Evolutionary conservation across 2,888 invertebrate species (phyloP).

Genomic region (Linnaemya vulpina): DNA sequence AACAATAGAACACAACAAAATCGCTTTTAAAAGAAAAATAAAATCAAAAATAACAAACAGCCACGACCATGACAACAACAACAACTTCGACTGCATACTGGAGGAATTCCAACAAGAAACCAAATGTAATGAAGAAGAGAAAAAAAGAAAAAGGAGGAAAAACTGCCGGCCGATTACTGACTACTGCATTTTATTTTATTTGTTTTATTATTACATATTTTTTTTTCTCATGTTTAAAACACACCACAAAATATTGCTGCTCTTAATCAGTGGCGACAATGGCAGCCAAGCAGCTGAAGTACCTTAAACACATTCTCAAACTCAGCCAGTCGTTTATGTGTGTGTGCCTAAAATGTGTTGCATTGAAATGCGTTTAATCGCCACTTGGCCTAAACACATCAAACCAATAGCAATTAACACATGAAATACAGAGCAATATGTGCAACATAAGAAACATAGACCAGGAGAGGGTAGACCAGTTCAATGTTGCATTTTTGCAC

Average conservation of each 20-base stretch:
- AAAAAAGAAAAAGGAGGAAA: conserved; percentile 2
- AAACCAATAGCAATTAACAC: conserved; percentile 36
- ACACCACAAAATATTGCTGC: conserved; percentile 34
- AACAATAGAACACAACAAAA: conserved; percentile 23
- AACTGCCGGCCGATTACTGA: conserved; percentile 51
- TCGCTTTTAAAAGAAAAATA: conserved; percentile 43
- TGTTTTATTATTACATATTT: too few species aligned
- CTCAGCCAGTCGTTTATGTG: neutral
- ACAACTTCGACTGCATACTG: conserved; percentile 54
- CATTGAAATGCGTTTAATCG: conserved; percentile 72
- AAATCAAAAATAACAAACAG: conserved; percentile 37
- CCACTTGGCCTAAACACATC: conserved; percentile 73
- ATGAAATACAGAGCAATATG: conserved; percentile 46
- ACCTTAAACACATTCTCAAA: conserved; percentile 22
- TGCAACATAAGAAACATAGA: conserved; percentile 36
- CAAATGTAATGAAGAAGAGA: conserved; percentile 3
- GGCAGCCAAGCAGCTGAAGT: conserved; percentile 2
- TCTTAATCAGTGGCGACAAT: conserved; percentile 15
- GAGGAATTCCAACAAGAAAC: conserved; percentile 40
- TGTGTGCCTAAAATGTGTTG: conserved; percentile 44
- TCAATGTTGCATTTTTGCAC: too few species aligned
- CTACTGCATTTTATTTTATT: conserved; percentile 14
- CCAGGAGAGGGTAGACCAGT: neutral
- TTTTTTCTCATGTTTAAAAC: neutral
- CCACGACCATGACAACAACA: conserved; percentile 55